These are phyloP conservation scores for Malacosoma neustria DNA, from an alignment of 2,888 invertebrate genomes.

Conservation along the genomic window DNA sequence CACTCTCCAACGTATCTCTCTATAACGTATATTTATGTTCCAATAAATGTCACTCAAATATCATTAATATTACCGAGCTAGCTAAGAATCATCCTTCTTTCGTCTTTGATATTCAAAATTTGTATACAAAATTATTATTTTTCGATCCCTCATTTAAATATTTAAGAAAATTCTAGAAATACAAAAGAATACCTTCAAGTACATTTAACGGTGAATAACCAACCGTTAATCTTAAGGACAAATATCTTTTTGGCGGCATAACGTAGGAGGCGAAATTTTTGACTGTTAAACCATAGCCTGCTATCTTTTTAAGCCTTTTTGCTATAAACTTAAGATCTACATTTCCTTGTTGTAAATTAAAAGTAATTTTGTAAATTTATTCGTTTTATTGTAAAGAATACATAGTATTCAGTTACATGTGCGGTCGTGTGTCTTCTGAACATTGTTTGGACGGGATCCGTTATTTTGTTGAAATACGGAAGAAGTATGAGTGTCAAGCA, in stretches of 20 bases:
- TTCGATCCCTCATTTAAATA: background rate
- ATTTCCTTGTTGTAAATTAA: background rate
- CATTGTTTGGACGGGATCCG: constrained; percentile 42
- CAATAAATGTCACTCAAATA: too few relatives aligned
- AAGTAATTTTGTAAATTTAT: constrained; percentile 18
- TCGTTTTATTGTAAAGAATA: constrained; percentile 47
- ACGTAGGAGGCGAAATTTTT: constrained; percentile 45
- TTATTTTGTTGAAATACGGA: constrained; percentile 29
- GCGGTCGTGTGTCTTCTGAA: constrained; percentile 34
- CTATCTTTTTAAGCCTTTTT: constrained; percentile 4
- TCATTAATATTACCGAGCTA: too few relatives aligned
- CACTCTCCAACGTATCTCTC: too few relatives aligned
- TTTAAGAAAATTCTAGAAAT: constrained; percentile 2
- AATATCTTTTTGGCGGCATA: constrained; percentile 49
- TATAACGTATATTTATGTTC: too few relatives aligned
- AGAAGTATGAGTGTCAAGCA: too few relatives aligned
- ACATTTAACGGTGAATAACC: constrained; percentile 60
- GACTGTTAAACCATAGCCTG: constrained; percentile 4
- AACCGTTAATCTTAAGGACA: constrained; percentile 49
- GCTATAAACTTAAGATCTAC: background rate
- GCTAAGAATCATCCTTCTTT: too few relatives aligned
- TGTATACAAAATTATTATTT: too few relatives aligned
- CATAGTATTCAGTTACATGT: constrained; percentile 51
- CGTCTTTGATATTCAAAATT: too few relatives aligned
- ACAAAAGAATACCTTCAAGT: constrained; percentile 23